Evolutionary conservation across 1,140 invertebrate genomes (phyloP), one percentile per base, ranked within the genome.

Genomic region (Ceratina japonica): DNA sequence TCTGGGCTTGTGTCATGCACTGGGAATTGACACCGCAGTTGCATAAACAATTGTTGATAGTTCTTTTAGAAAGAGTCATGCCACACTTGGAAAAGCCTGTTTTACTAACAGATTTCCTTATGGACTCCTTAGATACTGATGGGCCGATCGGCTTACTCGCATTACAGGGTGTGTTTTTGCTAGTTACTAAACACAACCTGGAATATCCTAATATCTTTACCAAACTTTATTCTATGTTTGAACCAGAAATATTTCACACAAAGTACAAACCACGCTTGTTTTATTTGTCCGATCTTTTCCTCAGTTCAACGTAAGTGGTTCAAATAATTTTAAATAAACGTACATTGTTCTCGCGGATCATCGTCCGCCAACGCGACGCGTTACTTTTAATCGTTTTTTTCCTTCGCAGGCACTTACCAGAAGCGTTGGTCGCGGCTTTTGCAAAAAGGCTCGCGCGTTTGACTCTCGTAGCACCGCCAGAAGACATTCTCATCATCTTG

Each of bases 171-270:
- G 95, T 99, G 18, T 98, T 98, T 89, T 95, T 96, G 59, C 92
- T 99, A 52, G 98, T 99, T 76, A 95, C 97, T 71, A 96, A 96
- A 80, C 96, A 98, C 90, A 98, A 99, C 92, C 94, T 99, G 91
- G 97, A 98, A 89, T 99, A 99, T 92, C 98, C 98, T 4, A 96
- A 99, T 91, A 98, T 99, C 88, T 99, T 98, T 90, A 95, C 95
- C 68, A 98, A 99, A 89, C 93, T 99, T 5, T 99, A 99, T 92
- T 95, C 96, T 1, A 95, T 99, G 94, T 96, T 99, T 86, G 95
- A 97, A 86, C 96, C 97, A 0, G 95, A 96, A 83, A 96, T 99
- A 79, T 97, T 99, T 89, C 95, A 97, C 87, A 97, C 96, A 15
- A 97, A 97, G 87, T 98, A 98, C 90, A 97, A 97, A 91, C 95